Percentiles rank a stretch among this genome's conserved stretches.
Evolutionary conservation across 1,140 invertebrate genomes (phyloP).

Genomic region (Globodera rostochiensis): DNA sequence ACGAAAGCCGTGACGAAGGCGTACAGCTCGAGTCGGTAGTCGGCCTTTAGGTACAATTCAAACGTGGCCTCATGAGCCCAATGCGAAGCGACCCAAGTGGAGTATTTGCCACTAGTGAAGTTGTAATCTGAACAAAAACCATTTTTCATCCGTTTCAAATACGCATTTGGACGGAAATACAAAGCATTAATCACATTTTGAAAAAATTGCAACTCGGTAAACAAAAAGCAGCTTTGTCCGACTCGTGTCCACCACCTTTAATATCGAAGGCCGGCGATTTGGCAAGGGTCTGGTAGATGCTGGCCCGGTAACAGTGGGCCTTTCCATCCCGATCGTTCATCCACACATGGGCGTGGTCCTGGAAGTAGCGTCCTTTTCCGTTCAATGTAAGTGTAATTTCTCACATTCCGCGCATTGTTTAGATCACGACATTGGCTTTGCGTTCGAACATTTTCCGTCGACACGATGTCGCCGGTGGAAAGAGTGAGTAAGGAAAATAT

Average conservation of each 20-base stretch:
- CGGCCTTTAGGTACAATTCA: constrained; percentile 35
- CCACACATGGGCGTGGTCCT: constrained; percentile 42
- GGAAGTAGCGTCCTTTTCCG: background rate
- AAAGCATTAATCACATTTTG: background rate
- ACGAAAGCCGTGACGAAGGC: constrained; percentile 32
- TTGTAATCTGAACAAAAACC: constrained; percentile 32
- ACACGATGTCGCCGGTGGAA: constrained; percentile 34
- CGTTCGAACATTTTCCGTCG: constrained; percentile 34
- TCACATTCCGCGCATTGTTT: constrained; percentile 36
- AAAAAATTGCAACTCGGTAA: constrained; percentile 6
- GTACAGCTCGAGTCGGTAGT: constrained; percentile 32
- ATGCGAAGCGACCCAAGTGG: constrained; percentile 40
- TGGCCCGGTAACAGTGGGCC: constrained; percentile 30
- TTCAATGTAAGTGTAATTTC: background rate
- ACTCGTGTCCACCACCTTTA: constrained; percentile 25
- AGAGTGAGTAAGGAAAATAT: constrained; percentile 29
- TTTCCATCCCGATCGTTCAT: constrained; percentile 37
- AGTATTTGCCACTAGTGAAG: constrained; percentile 37
- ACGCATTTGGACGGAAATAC: too few relatives aligned
- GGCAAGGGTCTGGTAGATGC: constrained; percentile 38
- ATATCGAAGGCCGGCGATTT: constrained; percentile 48
- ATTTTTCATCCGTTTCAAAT: too few relatives aligned
- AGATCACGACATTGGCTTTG: constrained; percentile 40
- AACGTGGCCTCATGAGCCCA: constrained; percentile 24
- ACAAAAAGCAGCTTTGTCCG: too few relatives aligned